These are phyloP conservation scores for Lordiphosa fenestrarum DNA, from an alignment of 2,888 invertebrate genomes.

Conservation along the genomic window DNA sequence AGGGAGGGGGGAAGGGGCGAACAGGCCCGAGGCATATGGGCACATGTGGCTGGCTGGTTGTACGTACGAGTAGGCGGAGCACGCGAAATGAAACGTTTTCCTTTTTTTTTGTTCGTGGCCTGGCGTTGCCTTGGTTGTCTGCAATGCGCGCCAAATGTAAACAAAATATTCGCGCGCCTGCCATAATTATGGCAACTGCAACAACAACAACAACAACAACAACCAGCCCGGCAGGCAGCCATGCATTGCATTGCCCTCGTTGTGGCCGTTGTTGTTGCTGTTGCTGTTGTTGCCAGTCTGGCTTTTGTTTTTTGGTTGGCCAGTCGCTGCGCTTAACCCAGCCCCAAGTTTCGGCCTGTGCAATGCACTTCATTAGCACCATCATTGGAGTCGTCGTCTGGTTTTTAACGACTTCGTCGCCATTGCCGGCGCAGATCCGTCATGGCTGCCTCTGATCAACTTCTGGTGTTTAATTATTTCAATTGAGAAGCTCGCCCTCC, in stretches of 20 bases:
- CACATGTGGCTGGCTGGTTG: constrained; percentile 33
- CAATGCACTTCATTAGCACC: constrained; percentile 70
- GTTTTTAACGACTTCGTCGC: constrained; percentile 34
- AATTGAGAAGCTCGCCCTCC: constrained; percentile 23
- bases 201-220: constrained; percentile 27
- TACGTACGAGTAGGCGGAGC: constrained; percentile 71
- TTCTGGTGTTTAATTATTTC: constrained; percentile 58
- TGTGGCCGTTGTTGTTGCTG: constrained; percentile 16
- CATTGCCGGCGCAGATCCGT: constrained; percentile 22
- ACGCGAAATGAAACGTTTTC: constrained; percentile 63
- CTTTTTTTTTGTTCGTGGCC: constrained; percentile 21
- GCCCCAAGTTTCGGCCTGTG: constrained; percentile 34
- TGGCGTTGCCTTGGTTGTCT: constrained; percentile 43
- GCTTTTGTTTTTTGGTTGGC: constrained; percentile 71
- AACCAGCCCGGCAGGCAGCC: constrained; percentile 35
- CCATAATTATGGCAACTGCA: constrained; percentile 71
- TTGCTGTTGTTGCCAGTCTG: constrained; percentile 21
- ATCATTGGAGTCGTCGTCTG: constrained; percentile 35
- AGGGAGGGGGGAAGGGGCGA: constrained; percentile 14
- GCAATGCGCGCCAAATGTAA: constrained; percentile 73
- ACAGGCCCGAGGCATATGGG: constrained; percentile 28
- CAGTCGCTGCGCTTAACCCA: constrained; percentile 52
- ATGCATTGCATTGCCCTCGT: constrained; percentile 54
- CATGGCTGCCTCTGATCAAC: constrained; percentile 27
- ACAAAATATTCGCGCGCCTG: constrained; percentile 76